phyloP scores from a whole-genome alignment of 2,888 invertebrate genomes.

The Pseudococcus longispinus region DNA sequence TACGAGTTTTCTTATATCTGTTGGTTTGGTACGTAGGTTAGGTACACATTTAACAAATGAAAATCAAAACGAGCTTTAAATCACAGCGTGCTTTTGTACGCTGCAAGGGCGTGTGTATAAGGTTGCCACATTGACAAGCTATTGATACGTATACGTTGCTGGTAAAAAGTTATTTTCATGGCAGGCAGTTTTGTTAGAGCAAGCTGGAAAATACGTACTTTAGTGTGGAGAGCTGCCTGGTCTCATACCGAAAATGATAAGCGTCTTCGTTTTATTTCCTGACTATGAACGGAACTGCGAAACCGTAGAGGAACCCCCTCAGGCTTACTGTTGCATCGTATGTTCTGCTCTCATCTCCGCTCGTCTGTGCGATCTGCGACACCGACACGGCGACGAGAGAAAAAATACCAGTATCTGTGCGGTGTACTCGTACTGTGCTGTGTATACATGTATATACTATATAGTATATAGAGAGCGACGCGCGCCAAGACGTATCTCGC shows the following conservation, averaged over 20 bases:
- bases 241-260: conserved; percentile 49
- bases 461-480: neutral
- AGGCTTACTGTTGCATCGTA: conserved; percentile 40
- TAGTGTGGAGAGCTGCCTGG: neutral
- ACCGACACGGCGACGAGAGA: neutral
- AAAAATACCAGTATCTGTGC: neutral
- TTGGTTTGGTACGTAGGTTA: too few relatives aligned
- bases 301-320: conserved; percentile 41
- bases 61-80: neutral
- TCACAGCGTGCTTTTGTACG: neutral
- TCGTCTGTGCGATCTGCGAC: too few relatives aligned
- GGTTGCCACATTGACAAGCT: neutral
- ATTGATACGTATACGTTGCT: neutral
- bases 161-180: neutral
- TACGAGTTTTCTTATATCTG: neutral
- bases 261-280: conserved; percentile 56
- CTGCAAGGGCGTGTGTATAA: neutral
- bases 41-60: neutral
- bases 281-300: conserved; percentile 51
- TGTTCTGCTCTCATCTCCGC: conserved; percentile 1
- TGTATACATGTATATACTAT: neutral
- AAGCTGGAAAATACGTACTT: neutral
- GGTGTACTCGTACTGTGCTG: too few relatives aligned
- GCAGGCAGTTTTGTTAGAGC: neutral
- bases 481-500: conserved; percentile 13